A percentile compares a stretch with the other conserved stretches of the same genome.
Evolutionary conservation across 2,113 vertebrate species (phyloP).

Genomic region (Apteryx mantelli): DNA sequence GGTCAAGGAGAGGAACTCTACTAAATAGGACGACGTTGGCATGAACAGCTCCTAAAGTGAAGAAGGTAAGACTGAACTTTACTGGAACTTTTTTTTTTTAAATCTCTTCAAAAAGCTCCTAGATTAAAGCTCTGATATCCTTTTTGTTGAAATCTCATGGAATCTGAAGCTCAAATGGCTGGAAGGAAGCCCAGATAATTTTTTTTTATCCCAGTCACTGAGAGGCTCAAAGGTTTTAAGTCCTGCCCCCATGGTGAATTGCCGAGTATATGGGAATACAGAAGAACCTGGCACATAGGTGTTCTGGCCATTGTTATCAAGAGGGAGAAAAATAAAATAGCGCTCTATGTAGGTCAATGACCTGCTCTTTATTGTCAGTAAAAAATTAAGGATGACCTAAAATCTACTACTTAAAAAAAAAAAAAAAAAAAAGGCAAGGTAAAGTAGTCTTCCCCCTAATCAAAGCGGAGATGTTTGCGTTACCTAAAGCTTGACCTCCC

Average conservation of each 20-base stretch:
- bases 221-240: slow-evolving; percentile 82
- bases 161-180: slow-evolving; percentile 81
- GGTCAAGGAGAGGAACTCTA: slow-evolving; percentile 71
- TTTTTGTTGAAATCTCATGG: slow-evolving; percentile 79
- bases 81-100: slow-evolving; percentile 78
- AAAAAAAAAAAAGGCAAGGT: slow-evolving; percentile 61
- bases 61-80: slow-evolving; percentile 77
- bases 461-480: slow-evolving; percentile 78
- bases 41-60: slow-evolving; percentile 65
- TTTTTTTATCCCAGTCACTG: slow-evolving; percentile 81
- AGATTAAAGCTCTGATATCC: slow-evolving; percentile 79
- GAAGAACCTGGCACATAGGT: slow-evolving; percentile 73
- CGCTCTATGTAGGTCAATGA: slow-evolving; percentile 81
- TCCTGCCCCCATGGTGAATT: slow-evolving; percentile 78
- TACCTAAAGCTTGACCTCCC: slow-evolving; percentile 75
- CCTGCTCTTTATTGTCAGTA: slow-evolving; percentile 76
- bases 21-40: slow-evolving; percentile 77
- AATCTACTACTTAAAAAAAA: slow-evolving; percentile 72
- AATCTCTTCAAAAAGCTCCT: slow-evolving; percentile 78
- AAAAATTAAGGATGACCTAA: slow-evolving; percentile 83
- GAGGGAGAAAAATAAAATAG: slow-evolving; percentile 77
- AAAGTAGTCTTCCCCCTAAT: slow-evolving; percentile 74
- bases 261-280: slow-evolving; percentile 69
- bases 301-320: slow-evolving; percentile 78
- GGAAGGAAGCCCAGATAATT: slow-evolving; percentile 80